Evolutionary conservation across 2,888 invertebrate genomes (phyloP), one percentile per base, ranked within the genome.

Genomic region (Operophtera brumata): DNA sequence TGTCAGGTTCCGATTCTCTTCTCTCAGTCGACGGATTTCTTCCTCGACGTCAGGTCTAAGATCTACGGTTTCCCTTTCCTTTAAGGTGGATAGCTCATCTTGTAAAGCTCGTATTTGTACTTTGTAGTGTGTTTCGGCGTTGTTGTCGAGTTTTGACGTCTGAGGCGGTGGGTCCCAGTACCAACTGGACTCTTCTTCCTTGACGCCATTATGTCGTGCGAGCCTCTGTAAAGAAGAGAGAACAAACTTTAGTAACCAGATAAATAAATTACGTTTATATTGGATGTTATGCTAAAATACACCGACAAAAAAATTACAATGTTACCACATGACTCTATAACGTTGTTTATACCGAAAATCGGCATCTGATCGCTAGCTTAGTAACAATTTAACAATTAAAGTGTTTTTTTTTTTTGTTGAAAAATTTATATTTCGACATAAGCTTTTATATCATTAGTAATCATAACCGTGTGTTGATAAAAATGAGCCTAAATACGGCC

Each of bases 1-100:
- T 12, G 91, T 88, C 13, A 94, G 83, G 58, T 91, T 90, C 61
- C 83, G 86, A 60, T 93, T 93, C 71, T 93, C 92, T 68, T 91
- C 90, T 66, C 89, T 84, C 0, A 94, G 78, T 36, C 90, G 84
- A 1, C 73, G 71, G 11, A 92, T 70, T 74, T 92, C 91, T 41
- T 86, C 87, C 25, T 85, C 77, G 1, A 57, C 52, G 34, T 77
- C 75, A 14, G 71, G 66, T 61, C 71, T 73, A n/a, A 76, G 25
- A 52, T 80, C 80, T 43, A 72, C 54, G 0, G 68, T 71, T 6
- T 82, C 78, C 54, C 77, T 70, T 64, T 80, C 75, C 60, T 73
- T 89, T 67, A 89, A 26, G 86, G 78, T 57, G 83, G 85, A 81
- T 75, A 89, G 54, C 77, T 90, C 84, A 47, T 81, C 70, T 72